Evolutionary conservation across 2,113 vertebrate species (phyloP).

Genomic region (Antigone vipio): DNA sequence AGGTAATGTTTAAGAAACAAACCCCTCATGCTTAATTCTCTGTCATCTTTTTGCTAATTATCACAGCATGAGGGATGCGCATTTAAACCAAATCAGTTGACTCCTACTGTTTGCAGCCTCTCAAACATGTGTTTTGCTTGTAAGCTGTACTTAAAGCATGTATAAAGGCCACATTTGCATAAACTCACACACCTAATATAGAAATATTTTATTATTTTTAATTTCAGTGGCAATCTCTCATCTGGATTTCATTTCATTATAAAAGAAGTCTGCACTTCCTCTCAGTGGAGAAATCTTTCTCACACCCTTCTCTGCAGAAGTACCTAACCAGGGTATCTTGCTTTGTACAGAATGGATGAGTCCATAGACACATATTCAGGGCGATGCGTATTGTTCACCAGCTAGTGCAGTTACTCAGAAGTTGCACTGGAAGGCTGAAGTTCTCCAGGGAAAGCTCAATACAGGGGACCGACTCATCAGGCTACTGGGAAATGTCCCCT

Average conservation of each 20-base stretch:
- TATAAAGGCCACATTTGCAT: background rate
- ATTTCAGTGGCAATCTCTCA: background rate
- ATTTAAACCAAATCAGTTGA: background rate
- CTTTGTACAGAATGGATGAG: background rate
- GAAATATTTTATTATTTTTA: background rate
- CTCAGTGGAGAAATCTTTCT: background rate
- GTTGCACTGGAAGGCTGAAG: background rate
- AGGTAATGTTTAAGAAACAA: slow-evolving; percentile 38
- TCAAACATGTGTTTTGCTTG: background rate
- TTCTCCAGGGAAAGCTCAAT: background rate
- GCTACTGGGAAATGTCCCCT: background rate
- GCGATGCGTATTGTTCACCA: background rate
- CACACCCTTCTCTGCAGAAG: background rate
- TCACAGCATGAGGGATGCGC: background rate
- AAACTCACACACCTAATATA: background rate
- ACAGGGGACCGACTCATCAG: background rate
- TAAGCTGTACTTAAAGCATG: background rate
- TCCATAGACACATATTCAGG: background rate
- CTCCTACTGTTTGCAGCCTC: background rate
- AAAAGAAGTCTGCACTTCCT: background rate
- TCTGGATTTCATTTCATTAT: background rate
- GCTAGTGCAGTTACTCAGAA: background rate
- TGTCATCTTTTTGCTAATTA: slow-evolving; percentile 34
- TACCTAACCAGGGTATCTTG: background rate
- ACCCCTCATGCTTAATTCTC: slow-evolving; percentile 11